Evolutionary conservation across 2,888 invertebrate species (phyloP), one percentile per base, ranked within the genome.

Genomic region (Mycalesis mineus): DNA sequence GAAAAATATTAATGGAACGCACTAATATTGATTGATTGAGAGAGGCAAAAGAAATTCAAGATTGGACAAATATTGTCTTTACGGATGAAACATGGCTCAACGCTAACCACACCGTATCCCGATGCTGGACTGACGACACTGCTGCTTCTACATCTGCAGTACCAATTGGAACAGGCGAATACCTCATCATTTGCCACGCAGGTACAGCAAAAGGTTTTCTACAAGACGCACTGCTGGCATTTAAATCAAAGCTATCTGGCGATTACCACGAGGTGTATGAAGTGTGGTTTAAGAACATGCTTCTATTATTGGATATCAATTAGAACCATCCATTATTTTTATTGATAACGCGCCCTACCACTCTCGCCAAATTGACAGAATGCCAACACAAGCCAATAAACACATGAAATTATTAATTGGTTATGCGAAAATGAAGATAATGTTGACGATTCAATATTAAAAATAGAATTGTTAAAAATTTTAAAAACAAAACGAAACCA

Each of bases 311-410:
- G 29, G 41, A 49, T n/a, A n/a, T n/a, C n/a, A n/a, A n/a, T n/a
- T n/a, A 45, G 61, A 57, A 45, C 60, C 53, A 49, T 57, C 44
- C 22, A 40, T 57, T 45, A 55, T 61, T 54, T 41, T 45, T 13
- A 56, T 56, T 45, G 40, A 56, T 53, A 57, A 61, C 54, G 65
- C 60, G 29, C 28, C 58, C 14, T 60, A 63, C 51, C 58, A 63
- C 31, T 61, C 58, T 36, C 40, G 57, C 8, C 62, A 66, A 60
- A 54, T 49, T 55, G 17, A 61, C n/a, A 60, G 63, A 62, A 58
- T 28, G 28, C 42, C 42, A n/a, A 44, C 42, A 11, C 28, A 44
- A 44, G 57, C 41, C 29, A 29, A 7, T 29, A 29, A 29, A 29
- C 4, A 29, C 29, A 29, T 29, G 29, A 29, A 29, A 29, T 29